These are phyloP conservation scores for Heliocidaris erythrogramma DNA, from an alignment of 35 echinoderm and acorn worm species.

Conservation along the genomic window DNA sequence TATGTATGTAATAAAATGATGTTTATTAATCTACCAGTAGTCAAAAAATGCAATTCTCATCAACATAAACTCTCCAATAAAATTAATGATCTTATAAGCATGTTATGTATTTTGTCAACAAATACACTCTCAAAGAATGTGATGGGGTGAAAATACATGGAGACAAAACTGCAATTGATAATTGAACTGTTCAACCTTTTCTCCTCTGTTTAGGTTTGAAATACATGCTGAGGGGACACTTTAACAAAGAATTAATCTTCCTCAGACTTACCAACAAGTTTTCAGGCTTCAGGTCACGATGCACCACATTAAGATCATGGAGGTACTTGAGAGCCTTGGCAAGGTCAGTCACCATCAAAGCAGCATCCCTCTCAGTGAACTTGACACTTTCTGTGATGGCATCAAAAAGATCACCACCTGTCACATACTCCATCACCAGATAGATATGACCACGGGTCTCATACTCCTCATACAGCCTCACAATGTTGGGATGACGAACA, in stretches of 20 bases:
- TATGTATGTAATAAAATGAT: too few species aligned
- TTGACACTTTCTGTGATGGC: conserved; percentile 98
- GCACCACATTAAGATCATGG: conserved; percentile 85
- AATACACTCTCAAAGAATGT: too few species aligned
- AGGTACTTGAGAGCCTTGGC: conserved; percentile 82
- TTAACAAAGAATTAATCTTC: background rate
- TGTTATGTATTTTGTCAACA: too few species aligned
- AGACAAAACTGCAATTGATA: too few species aligned
- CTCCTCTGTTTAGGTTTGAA: too few species aligned
- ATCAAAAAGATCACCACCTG: conserved; percentile 95
- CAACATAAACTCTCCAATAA: too few species aligned
- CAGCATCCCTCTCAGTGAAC: conserved; percentile 94
- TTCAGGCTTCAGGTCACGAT: conserved; percentile 95
- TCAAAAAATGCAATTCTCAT: too few species aligned
- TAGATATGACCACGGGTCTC: conserved; percentile 91
- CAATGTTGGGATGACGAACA: conserved; percentile 93
- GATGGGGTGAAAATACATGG: too few species aligned
- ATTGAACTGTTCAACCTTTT: too few species aligned
- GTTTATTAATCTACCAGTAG: too few species aligned
- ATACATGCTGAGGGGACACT: too few species aligned
- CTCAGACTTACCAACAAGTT: conserved; percentile 84
- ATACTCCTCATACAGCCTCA: conserved; percentile 88
- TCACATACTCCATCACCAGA: conserved; percentile 94
- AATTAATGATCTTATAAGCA: too few species aligned
- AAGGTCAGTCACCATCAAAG: conserved; percentile 88